phyloP scores from a whole-genome alignment of 2,888 invertebrate species.

The Platycnemis pennipes region DNA sequence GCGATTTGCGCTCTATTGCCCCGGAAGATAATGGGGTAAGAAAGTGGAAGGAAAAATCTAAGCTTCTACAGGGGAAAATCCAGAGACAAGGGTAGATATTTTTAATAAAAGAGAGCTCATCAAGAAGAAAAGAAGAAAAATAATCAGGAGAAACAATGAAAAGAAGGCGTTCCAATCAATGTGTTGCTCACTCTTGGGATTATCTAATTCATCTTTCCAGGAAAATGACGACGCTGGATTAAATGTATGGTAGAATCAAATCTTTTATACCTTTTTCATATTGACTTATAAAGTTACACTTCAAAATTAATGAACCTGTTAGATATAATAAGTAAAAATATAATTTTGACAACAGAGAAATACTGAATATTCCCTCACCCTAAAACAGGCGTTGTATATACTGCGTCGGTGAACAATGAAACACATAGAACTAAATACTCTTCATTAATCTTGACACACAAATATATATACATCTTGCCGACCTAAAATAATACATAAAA shows the following conservation, averaged over 20 bases:
- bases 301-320: too few species aligned
- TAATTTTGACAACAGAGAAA: too few species aligned
- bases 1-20: slow-evolving; percentile 28
- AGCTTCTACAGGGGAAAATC: background rate
- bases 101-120: slow-evolving; percentile 30
- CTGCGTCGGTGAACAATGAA: too few species aligned
- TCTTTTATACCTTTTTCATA: background rate
- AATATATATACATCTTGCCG: too few species aligned
- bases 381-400: too few species aligned
- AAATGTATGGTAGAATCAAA: background rate
- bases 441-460: too few species aligned
- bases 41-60: background rate
- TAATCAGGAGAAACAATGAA: slow-evolving; percentile 11
- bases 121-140: slow-evolving; percentile 8
- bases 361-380: too few species aligned
- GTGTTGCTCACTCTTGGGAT: background rate
- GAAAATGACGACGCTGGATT: background rate
- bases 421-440: too few species aligned
- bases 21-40: slow-evolving; percentile 28
- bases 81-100: slow-evolving; percentile 21
- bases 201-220: background rate
- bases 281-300: background rate
- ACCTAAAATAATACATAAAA: too few species aligned
- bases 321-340: too few species aligned
- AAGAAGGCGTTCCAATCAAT: slow-evolving; percentile 15